Evolutionary conservation across 1,140 invertebrate species (phyloP).

Genomic region (Vanessa atalanta): DNA sequence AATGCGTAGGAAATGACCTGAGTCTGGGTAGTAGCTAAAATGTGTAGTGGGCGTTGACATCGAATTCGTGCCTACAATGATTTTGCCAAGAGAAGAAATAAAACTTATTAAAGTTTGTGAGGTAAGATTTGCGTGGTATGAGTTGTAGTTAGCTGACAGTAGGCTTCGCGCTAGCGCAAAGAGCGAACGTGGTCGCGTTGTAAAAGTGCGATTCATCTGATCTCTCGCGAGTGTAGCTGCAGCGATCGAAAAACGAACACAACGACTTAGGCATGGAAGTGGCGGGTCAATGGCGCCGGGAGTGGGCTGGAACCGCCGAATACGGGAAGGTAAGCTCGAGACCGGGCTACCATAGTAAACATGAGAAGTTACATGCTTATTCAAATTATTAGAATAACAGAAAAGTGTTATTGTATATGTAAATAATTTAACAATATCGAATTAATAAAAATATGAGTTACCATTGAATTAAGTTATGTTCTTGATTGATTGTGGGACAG

Average conservation of each 20-base stretch:
- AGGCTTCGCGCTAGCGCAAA: constrained; percentile 61
- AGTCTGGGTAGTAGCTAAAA: constrained; percentile 59
- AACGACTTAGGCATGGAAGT: constrained; percentile 66
- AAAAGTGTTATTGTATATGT: not conserved
- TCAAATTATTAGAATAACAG: not conserved
- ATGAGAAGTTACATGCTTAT: not conserved
- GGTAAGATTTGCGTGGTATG: constrained; percentile 48
- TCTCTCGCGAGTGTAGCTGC: constrained; percentile 70
- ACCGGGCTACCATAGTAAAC: not conserved
- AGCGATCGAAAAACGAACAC: constrained; percentile 59
- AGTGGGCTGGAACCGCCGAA: constrained; percentile 77
- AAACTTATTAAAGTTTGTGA: constrained; percentile 39
- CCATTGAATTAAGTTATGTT: too few species aligned
- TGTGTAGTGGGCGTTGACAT: constrained; percentile 71
- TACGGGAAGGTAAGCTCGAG: constrained; percentile 70
- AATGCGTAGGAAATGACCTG: constrained; percentile 58
- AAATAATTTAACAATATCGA: too few species aligned
- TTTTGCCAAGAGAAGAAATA: constrained; percentile 72
- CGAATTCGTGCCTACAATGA: constrained; percentile 63
- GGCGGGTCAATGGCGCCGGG: constrained; percentile 73
- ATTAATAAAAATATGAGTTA: too few species aligned
- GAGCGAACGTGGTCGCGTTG: constrained; percentile 60
- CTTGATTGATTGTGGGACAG: too few species aligned
- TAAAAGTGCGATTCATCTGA: constrained; percentile 46
- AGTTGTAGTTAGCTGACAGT: constrained; percentile 57